Evolutionary conservation across 1,140 invertebrate genomes (phyloP).

Genomic region (Hydropsyche tenuis): DNA sequence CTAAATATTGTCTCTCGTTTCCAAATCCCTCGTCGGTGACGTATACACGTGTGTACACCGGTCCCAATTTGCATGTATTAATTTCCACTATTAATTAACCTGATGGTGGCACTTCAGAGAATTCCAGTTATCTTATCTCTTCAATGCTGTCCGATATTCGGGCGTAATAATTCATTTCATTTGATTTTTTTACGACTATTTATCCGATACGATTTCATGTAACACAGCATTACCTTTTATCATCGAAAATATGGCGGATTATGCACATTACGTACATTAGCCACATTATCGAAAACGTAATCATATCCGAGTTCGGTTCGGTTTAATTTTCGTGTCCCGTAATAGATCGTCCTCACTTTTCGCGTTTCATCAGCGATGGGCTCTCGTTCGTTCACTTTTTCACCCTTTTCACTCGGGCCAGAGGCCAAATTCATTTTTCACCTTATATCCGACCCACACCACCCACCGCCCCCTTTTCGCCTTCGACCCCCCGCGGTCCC

Average conservation of each 20-base stretch:
- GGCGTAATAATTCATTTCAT: too few species aligned
- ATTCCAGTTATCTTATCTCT: too few species aligned
- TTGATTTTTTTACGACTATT: too few species aligned
- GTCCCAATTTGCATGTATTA: constrained; percentile 4
- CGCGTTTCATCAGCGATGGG: background rate
- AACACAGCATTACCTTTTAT: too few species aligned
- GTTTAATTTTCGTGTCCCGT: background rate
- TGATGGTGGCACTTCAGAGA: background rate
- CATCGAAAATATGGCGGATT: too few species aligned
- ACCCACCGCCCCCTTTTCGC: too few species aligned
- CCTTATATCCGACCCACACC: background rate
- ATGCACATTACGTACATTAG: too few species aligned
- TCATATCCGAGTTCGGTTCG: too few species aligned
- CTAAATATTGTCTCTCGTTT: too few species aligned
- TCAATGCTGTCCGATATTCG: too few species aligned
- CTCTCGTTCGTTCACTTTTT: constrained; percentile 13
- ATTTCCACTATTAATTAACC: background rate
- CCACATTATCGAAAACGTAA: too few species aligned
- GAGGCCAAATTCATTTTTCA: constrained; percentile 33
- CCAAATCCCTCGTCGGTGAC: constrained; percentile 4
- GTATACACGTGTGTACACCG: background rate
- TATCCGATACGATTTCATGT: too few species aligned
- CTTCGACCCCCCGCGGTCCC: background rate
- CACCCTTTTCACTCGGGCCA: constrained; percentile 16
- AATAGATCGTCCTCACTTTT: constrained; percentile 2